phyloP scores from a whole-genome alignment of 2,113 vertebrate genomes.

The Pristiophorus japonicus region DNA sequence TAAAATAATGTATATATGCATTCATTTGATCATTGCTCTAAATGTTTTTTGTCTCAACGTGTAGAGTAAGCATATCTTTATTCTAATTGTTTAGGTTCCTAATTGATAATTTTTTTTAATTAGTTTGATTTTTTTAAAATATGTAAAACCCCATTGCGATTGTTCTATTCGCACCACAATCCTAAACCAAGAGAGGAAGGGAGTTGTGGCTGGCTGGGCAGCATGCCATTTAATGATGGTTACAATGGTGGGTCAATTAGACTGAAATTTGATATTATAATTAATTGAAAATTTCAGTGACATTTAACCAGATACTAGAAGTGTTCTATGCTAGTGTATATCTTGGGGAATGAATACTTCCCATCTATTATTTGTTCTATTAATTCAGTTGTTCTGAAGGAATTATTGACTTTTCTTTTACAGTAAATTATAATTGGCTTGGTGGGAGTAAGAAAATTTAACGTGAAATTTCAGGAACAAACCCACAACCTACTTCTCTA shows the following conservation, averaged over 20 bases:
- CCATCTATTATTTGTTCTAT: background rate
- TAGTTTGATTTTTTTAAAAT: background rate
- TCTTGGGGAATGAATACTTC: background rate
- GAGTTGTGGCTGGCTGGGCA: background rate
- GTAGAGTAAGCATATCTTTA: background rate
- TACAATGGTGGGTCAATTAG: background rate
- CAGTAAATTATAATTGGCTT: background rate
- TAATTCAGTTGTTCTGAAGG: background rate
- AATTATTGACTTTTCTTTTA: background rate
- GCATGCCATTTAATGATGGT: background rate
- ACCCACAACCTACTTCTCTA: background rate
- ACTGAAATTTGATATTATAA: background rate
- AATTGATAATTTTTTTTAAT: background rate
- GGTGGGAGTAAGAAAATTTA: background rate
- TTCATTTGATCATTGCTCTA: background rate
- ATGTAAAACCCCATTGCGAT: background rate
- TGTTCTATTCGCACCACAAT: background rate
- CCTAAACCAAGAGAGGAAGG: background rate
- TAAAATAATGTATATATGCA: background rate
- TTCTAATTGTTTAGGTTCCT: background rate
- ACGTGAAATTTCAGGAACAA: background rate
- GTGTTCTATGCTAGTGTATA: background rate
- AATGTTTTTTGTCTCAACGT: background rate
- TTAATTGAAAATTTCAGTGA: background rate
- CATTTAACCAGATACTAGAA: background rate